phyloP scores from a whole-genome alignment of 2,888 invertebrate genomes.

The Chorisops tibialis region DNA sequence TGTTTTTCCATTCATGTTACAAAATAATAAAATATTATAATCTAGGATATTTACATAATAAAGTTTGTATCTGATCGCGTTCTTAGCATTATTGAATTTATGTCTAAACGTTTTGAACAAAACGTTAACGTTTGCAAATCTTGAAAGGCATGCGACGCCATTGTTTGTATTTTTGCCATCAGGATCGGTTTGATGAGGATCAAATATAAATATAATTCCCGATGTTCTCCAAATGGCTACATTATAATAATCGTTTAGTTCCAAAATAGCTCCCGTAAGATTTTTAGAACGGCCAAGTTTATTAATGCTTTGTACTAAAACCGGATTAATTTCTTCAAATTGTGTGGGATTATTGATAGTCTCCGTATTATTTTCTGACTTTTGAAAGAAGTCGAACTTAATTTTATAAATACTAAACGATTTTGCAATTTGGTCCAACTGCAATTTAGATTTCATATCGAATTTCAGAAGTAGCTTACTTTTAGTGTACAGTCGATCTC shows the following conservation, averaged over 20 bases:
- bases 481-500: conserved; percentile 59
- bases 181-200: conserved; percentile 52
- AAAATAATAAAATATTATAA: too few species aligned
- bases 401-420: conserved; percentile 40
- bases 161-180: conserved; percentile 43
- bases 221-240: conserved; percentile 50
- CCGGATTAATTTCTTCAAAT: conserved; percentile 7
- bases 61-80: conserved; percentile 30
- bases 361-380: background rate
- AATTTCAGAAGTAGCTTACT: conserved; percentile 15
- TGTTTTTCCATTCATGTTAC: too few species aligned
- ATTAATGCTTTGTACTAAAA: conserved; percentile 28
- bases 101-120: conserved; percentile 42
- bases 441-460: conserved; percentile 34
- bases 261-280: conserved; percentile 45
- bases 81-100: conserved; percentile 40
- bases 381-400: conserved; percentile 30
- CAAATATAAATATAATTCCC: conserved; percentile 52
- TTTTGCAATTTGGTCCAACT: conserved; percentile 41
- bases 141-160: conserved; percentile 49
- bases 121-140: conserved; percentile 42
- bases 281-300: conserved; percentile 30
- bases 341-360: background rate
- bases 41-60: conserved; percentile 27
- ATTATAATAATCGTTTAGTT: conserved; percentile 44